Percentiles rank a stretch among this genome's conserved stretches.
phyloP scores from a whole-genome alignment of 2,797 vertebrate genomes.

The Sebastes steindachneri region DNA sequence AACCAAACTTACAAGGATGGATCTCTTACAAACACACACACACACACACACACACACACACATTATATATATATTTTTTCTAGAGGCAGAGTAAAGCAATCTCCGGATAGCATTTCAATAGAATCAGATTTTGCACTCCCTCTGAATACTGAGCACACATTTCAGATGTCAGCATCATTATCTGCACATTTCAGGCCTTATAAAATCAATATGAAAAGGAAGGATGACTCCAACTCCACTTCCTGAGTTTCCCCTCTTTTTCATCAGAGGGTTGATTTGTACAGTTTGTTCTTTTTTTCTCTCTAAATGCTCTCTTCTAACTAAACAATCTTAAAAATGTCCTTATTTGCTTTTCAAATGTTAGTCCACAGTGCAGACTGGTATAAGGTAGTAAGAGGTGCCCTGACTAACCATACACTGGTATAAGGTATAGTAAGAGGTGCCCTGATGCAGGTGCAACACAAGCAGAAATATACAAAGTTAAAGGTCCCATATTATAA shows the following conservation, averaged over 20 bases:
- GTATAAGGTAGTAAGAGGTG: background rate
- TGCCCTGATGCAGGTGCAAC: background rate
- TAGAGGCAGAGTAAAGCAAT: constrained; percentile 14
- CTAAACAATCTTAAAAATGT: background rate
- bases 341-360: background rate
- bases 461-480: background rate
- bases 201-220: background rate
- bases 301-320: background rate
- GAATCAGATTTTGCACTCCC: constrained; percentile 16
- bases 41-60: background rate
- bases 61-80: background rate
- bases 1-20: background rate
- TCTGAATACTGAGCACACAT: constrained; percentile 23
- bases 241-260: background rate
- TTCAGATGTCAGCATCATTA: constrained; percentile 20
- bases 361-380: background rate
- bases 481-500: background rate
- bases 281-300: constrained; percentile 2
- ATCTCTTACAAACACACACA: background rate
- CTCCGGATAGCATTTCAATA: constrained; percentile 41
- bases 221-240: background rate
- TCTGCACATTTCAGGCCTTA: background rate
- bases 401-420: background rate
- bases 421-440: background rate
- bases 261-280: background rate